Conservation (phyloP, 1,140 invertebrate species). For the Pinna nobilis region DNA sequence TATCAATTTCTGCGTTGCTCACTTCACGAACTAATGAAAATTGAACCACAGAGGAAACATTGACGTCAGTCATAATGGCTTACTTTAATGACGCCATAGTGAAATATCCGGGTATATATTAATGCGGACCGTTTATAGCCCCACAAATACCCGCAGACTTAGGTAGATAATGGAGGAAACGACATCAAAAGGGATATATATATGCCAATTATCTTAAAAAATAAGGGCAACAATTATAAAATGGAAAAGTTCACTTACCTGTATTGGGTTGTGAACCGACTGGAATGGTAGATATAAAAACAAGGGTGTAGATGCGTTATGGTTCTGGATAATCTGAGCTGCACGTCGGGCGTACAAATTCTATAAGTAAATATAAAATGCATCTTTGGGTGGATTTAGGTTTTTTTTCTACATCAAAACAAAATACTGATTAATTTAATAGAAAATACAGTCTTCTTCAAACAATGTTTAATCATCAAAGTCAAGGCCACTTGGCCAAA, state of each 20-base stretch:
- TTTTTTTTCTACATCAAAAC: too few relatives aligned
- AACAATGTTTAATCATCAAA: too few relatives aligned
- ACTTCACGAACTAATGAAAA: too few relatives aligned
- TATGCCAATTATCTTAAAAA: too few relatives aligned
- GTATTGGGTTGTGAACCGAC: constrained; percentile 56
- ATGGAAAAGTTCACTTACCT: constrained; percentile 53
- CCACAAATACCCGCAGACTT: background rate
- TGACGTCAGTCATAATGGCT: background rate
- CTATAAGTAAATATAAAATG: constrained; percentile 31
- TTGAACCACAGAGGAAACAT: too few relatives aligned
- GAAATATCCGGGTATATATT: background rate
- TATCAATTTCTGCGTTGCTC: too few relatives aligned
- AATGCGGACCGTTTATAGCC: background rate
- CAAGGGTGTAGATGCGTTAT: constrained; percentile 45
- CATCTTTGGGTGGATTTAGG: too few relatives aligned
- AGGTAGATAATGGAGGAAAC: too few relatives aligned
- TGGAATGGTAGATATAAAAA: constrained; percentile 65
- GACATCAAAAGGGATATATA: too few relatives aligned
- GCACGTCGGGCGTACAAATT: constrained; percentile 33
- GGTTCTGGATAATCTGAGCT: constrained; percentile 32
- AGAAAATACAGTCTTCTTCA: too few relatives aligned
- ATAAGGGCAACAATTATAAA: background rate
- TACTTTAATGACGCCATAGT: background rate
- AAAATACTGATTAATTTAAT: too few relatives aligned
- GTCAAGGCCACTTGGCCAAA: too few relatives aligned